phyloP scores from a whole-genome alignment of 2,113 vertebrate genomes.

The Columbina picui region DNA sequence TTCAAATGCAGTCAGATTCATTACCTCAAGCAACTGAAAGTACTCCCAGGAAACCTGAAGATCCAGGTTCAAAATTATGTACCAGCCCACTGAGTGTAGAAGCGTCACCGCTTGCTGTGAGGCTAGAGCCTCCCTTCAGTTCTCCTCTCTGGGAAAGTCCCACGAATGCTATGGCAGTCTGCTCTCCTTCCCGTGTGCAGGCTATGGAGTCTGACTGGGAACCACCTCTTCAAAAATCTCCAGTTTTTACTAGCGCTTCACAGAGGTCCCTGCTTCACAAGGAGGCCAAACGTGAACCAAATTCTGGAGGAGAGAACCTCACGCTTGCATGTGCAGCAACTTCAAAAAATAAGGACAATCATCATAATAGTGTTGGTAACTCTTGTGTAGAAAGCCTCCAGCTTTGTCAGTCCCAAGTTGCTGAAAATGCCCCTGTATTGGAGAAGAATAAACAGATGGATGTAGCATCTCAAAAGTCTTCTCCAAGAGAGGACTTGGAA shows the following conservation, averaged over 20 bases:
- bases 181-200: rapidly evolving
- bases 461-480: background rate
- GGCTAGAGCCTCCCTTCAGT: background rate
- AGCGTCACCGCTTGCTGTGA: background rate
- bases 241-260: background rate
- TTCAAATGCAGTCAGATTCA: background rate
- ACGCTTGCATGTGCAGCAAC: background rate
- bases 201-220: background rate
- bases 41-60: background rate
- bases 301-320: background rate
- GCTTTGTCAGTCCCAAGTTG: background rate
- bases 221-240: background rate
- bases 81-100: background rate
- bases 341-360: background rate
- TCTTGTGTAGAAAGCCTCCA: background rate
- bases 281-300: background rate
- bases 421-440: background rate
- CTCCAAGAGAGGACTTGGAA: background rate
- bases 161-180: background rate
- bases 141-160: background rate
- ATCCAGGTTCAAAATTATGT: background rate
- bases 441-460: background rate
- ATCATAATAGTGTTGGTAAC: background rate
- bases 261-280: background rate
- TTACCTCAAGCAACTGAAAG: background rate